Base-by-base conservation (phyloP, 92 coral and sea anemone species). In the Porites lobata region DNA sequence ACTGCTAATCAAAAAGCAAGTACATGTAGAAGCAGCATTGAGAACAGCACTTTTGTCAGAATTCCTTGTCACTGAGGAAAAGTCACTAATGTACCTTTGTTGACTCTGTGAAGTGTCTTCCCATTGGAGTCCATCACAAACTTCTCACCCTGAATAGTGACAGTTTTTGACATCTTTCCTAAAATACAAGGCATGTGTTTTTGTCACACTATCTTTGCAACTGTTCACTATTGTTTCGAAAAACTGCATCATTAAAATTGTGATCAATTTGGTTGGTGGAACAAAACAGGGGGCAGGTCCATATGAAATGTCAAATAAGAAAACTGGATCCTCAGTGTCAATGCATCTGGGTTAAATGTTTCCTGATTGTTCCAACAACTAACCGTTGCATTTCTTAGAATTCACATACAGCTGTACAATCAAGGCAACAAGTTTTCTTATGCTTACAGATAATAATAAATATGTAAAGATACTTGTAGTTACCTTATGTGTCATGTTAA, bases 71-170 rank as follows among this genome's bases (percentile, higher is more conserved):
- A 9, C 15, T 56, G 5, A 0, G 61, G 61, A 10, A 10, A 56
- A 2, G 19, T 20, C 14, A 21, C 9, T 7, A 72, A 59, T 1
- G 14, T 11, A 88, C 90, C 93, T 92, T 73, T 81, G 9, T n/a
- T 67, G 11, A 94, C 81, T 89, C 95, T 89, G 80, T 69, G 88
- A 4, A 96, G 94, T 21, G 92, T 91, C 85, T 93, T 96, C 10
- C 98, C 94, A 50, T 87, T 83, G 9, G 93, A 76, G 51, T 92
- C 86, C 92, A 93, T 81, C 18, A 90, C 74, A 87, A 92, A 96
- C 51, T 86, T 86, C 74, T 87, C 92, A 18, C 99, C 98, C 29
- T 94, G 82, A 72, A 96, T 92, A 38, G 83, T 91, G 17, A 94
- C 85, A 4, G 86, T 90, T 76, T 90, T 79, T 7, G 97, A 82